Evolutionary conservation across 1,140 invertebrate species (phyloP).

Genomic region (Samia ricini): DNA sequence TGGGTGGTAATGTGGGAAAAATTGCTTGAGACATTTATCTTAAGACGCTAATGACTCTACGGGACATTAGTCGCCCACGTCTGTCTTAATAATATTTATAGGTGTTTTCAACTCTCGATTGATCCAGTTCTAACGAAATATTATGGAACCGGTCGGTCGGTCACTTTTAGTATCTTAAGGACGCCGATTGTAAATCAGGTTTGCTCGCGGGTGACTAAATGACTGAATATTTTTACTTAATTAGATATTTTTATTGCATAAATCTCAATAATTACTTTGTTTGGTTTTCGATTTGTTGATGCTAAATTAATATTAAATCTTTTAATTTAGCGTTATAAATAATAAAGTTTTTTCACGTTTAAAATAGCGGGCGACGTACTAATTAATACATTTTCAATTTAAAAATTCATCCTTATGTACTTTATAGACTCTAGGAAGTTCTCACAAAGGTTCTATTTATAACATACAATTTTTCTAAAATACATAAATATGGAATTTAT

Average conservation of each 20-base stretch:
- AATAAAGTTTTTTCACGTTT: too few species aligned
- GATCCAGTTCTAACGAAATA: slow-evolving; percentile 15
- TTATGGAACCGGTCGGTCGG: slow-evolving; percentile 13
- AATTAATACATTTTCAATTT: too few species aligned
- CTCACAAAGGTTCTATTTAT: too few species aligned
- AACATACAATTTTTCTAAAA: too few species aligned
- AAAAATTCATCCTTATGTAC: too few species aligned
- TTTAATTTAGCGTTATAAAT: too few species aligned
- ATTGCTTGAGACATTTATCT: neutral
- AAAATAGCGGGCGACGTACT: too few species aligned
- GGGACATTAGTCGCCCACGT: slow-evolving; percentile 23
- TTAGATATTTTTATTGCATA: neutral
- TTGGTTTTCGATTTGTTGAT: too few species aligned
- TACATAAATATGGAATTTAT: too few species aligned
- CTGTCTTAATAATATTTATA: neutral
- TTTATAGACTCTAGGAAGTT: too few species aligned
- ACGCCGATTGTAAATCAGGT: neutral
- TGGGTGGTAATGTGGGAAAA: neutral
- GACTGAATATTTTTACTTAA: neutral
- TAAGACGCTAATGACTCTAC: slow-evolving; percentile 14
- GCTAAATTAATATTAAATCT: too few species aligned
- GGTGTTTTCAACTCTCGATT: neutral
- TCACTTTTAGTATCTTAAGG: slow-evolving; percentile 4
- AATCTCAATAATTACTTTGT: too few species aligned
- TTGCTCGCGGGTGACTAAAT: neutral